phyloP scores from a whole-genome alignment of 2,113 vertebrate species.

The Halcyon senegalensis region DNA sequence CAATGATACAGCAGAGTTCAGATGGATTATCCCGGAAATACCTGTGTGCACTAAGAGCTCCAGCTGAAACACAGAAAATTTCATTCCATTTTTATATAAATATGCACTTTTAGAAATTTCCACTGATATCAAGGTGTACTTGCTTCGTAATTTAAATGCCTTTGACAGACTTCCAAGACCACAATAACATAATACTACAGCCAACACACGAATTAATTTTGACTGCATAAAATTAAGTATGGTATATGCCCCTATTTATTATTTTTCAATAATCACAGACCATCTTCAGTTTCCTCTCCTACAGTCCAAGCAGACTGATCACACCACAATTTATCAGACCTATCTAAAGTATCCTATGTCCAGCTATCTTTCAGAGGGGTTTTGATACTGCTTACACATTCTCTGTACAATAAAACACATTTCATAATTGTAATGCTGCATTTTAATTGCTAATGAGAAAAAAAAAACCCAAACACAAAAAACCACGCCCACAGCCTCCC shows the following conservation, averaged over 20 bases:
- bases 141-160: background rate
- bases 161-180: background rate
- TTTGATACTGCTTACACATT: background rate
- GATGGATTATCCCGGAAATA: constrained; percentile 91
- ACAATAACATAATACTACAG: background rate
- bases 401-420: background rate
- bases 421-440: background rate
- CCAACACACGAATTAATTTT: background rate
- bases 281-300: background rate
- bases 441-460: background rate
- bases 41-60: constrained; percentile 89
- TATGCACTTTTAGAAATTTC: background rate
- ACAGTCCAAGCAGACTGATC: background rate
- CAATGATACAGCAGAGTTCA: constrained; percentile 92
- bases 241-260: background rate
- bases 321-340: background rate
- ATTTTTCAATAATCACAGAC: background rate
- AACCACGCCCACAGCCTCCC: fast-evolving
- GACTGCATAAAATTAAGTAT: background rate
- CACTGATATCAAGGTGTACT: background rate
- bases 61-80: constrained; percentile 78
- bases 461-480: background rate
- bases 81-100: background rate
- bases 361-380: background rate
- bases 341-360: background rate